Evolutionary conservation across 1,140 invertebrate species (phyloP), one percentile per base, ranked within the genome.

Genomic region (Cydia pomonella): DNA sequence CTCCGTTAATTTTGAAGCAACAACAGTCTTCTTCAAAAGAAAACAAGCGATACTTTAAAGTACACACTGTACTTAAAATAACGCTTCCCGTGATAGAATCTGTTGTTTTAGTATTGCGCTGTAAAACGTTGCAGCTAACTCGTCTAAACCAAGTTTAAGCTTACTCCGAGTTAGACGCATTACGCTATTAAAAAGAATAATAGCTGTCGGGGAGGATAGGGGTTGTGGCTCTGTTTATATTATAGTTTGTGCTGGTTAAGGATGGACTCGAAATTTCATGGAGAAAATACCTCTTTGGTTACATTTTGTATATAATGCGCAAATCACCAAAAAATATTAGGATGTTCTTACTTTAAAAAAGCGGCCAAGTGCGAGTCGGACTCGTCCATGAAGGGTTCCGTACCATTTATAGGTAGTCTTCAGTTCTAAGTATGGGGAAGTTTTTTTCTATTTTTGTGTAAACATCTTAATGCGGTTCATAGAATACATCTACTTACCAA

Each of bases 141-240:
- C 64, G 64, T 38, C 27, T 38, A n/a, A 66, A 69, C 27, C 64
- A 69, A 69, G 64, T 69, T 69, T 69, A 69, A 69, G 64, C 64
- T 64, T 41, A 33, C 64, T 21, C 64, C 64, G 18, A 69, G 27
- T 69, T 69, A 69, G 64, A 69, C 64, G 64, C 64, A 69, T 69
- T 69, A 69, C 64, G 29, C 64, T 69, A 69, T 69, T 69, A 69
- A 69, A 69, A 69, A 69, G 64, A 69, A 69, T 69, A 69, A 69
- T 69, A 69, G 64, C 64, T n/a, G 63, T 66, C 13, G 63, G 12
- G n/a, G 64, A 29, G 29, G 25, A 66, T 66, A 29, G 27, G 63
- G 64, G 29, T 23, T 18, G 64, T 13, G 64, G 13, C 13, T 23
- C 21, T 69, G 64, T 69, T 69, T 69, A 69, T 23, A 69, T 69